Percentiles rank a stretch among this genome's conserved stretches.
Evolutionary conservation across 2,888 invertebrate genomes (phyloP).

Genomic region (Corythucha ciliata): DNA sequence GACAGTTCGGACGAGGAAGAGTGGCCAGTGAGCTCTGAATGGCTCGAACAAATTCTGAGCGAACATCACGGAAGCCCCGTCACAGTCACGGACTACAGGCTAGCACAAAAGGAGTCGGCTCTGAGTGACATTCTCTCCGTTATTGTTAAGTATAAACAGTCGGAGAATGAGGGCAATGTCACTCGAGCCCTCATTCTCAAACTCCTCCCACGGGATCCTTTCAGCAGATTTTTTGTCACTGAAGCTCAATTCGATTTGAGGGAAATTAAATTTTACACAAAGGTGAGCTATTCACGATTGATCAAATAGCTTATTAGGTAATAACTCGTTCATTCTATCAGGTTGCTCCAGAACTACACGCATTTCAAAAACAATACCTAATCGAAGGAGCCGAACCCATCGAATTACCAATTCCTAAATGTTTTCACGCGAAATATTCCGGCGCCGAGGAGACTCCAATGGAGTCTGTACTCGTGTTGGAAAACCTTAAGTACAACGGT

Average conservation of each 20-base stretch:
- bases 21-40: slow-evolving; percentile 50
- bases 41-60: slow-evolving; percentile 47
- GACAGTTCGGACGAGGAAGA: slow-evolving; percentile 37
- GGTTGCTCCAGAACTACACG: slow-evolving; percentile 55
- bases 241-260: slow-evolving; percentile 73
- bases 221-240: slow-evolving; percentile 67
- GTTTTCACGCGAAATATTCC: slow-evolving; percentile 56
- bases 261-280: slow-evolving; percentile 73
- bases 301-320: not conserved
- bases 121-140: slow-evolving; percentile 71
- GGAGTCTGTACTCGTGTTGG: slow-evolving; percentile 62
- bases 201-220: slow-evolving; percentile 66
- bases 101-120: slow-evolving; percentile 51
- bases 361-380: slow-evolving; percentile 47
- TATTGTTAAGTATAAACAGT: slow-evolving; percentile 53
- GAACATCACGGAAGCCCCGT: slow-evolving; percentile 42
- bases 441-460: slow-evolving; percentile 46
- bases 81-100: slow-evolving; percentile 46
- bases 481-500: slow-evolving; percentile 56
- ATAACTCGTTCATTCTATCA: slow-evolving; percentile 41
- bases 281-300: slow-evolving; percentile 45
- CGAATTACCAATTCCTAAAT: slow-evolving; percentile 57
- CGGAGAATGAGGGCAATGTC: slow-evolving; percentile 35
- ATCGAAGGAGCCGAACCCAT: slow-evolving; percentile 41
- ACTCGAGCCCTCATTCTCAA: slow-evolving; percentile 57